Evolutionary conservation across 1,140 invertebrate genomes (phyloP), one percentile per base, ranked within the genome.

Genomic region (Copidosoma floridanum): DNA sequence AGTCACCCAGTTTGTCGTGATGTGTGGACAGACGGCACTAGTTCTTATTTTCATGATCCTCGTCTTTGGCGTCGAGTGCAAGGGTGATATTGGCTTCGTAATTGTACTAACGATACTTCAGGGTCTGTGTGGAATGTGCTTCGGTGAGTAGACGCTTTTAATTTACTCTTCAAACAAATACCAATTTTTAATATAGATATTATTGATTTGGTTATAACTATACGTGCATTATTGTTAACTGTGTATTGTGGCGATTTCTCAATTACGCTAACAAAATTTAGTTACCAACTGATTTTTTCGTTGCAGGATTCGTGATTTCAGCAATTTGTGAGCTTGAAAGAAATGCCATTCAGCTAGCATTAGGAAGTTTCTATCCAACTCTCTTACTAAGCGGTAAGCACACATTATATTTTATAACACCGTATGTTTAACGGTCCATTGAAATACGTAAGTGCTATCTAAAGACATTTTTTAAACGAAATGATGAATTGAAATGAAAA

Each of bases 331-430:
- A 95, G 70, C 85, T 94, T 61, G 94, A 98, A 81, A 86, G 92
- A 60, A 95, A 95, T 74, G 95, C 95, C 14, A 97, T 97, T 66
- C 94, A 97, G 78, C 76, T 97, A 53, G 92, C 95, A 3, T 82
- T 98, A 11, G 95, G 95, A 44, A 94, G 92, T 61, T 97, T 98
- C 79, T 96, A 97, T 79, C 95, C 95, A 3, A 95, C 93, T 37
- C 83, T 98, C 20, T 82, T 97, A 63, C 84, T 96, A 5, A 93
- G 92, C 70, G 90, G 82, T 83, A 73, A 61, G 77, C 81, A 68
- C n/a, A n/a, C 29, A 47, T 24, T n/a, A n/a, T n/a, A n/a, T n/a
- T n/a, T n/a, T 14, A 62, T 27, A 32, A 40, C 26, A 16, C 41
- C 1, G 6, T 8, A 37, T 8, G 32, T 37, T 37, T 37, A 37